These are phyloP conservation scores for Pipistrellus pygmaeus DNA, from an alignment of 2,797 vertebrate genomes.

Conservation along the genomic window DNA sequence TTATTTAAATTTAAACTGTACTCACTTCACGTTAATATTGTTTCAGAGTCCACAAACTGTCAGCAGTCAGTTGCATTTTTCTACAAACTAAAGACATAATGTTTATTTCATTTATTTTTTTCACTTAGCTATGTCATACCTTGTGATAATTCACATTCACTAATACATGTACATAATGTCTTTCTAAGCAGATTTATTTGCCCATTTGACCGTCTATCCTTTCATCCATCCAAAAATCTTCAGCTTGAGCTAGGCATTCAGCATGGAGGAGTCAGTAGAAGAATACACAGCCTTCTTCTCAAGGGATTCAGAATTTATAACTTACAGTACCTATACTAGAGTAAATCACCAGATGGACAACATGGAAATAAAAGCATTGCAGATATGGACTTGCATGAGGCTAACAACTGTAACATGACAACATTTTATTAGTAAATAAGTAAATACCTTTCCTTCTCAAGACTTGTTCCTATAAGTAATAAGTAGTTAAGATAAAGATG, in stretches of 20 bases:
- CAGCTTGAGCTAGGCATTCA: neutral
- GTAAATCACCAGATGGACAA: neutral
- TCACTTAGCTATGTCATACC: neutral
- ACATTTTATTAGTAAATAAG: slow-evolving; percentile 18
- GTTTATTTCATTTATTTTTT: neutral
- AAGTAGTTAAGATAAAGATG: slow-evolving; percentile 70
- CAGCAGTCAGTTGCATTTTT: slow-evolving; percentile 6
- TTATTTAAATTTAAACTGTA: slow-evolving; percentile 47
- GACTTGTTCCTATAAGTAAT: slow-evolving; percentile 45
- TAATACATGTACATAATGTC: neutral
- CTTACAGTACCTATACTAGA: too few relatives aligned
- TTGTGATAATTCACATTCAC: neutral
- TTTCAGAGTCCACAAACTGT: neutral
- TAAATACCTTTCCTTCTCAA: slow-evolving; percentile 48
- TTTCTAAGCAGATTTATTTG: neutral
- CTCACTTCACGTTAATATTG: neutral
- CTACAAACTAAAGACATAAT: neutral
- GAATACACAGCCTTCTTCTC: neutral
- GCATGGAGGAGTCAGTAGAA: neutral
- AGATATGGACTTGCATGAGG: neutral
- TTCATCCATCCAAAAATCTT: neutral
- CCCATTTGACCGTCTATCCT: neutral
- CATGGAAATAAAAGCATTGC: neutral
- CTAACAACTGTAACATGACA: slow-evolving; percentile 49
- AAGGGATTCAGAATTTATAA: neutral